phyloP scores from a whole-genome alignment of 1,140 invertebrate species.

The Telenomus remus region DNA sequence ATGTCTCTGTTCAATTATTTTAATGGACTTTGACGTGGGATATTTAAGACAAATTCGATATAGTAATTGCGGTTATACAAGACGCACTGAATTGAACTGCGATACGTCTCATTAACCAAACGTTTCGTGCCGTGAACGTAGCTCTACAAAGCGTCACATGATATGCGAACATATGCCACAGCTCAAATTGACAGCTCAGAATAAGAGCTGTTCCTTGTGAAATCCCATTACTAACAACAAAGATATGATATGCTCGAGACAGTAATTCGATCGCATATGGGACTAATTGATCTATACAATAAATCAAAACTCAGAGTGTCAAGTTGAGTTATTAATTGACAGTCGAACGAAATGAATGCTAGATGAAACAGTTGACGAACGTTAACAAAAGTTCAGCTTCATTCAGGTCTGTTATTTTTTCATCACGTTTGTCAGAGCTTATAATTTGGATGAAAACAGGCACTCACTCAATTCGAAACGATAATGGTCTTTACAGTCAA shows the following conservation, averaged over 20 bases:
- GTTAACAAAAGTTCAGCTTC: too few species aligned
- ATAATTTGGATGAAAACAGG: too few species aligned
- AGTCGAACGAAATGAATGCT: too few species aligned
- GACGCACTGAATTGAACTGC: constrained; percentile 9
- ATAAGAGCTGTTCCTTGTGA: constrained; percentile 24
- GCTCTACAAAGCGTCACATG: constrained; percentile 20
- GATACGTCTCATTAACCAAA: constrained; percentile 17
- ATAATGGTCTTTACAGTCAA: too few species aligned
- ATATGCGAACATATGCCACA: constrained; percentile 16
- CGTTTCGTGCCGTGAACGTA: background rate
- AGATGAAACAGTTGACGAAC: too few species aligned
- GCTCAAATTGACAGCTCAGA: constrained; percentile 28
- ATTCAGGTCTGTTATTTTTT: too few species aligned
- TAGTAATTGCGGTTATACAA: background rate
- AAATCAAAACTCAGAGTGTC: background rate
- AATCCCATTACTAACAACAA: constrained; percentile 28
- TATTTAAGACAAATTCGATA: too few species aligned
- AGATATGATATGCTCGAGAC: constrained; percentile 33
- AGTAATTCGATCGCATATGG: constrained; percentile 26
- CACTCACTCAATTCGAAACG: too few species aligned
- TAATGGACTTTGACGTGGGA: too few species aligned
- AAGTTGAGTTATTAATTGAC: too few species aligned
- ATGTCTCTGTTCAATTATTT: too few species aligned
- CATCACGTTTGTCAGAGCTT: too few species aligned
- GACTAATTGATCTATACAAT: constrained; percentile 15